Percentiles rank a stretch among this genome's conserved stretches.
These are phyloP conservation scores for Gastrophysa polygoni DNA, from an alignment of 2,888 invertebrate species.

Conservation along the genomic window DNA sequence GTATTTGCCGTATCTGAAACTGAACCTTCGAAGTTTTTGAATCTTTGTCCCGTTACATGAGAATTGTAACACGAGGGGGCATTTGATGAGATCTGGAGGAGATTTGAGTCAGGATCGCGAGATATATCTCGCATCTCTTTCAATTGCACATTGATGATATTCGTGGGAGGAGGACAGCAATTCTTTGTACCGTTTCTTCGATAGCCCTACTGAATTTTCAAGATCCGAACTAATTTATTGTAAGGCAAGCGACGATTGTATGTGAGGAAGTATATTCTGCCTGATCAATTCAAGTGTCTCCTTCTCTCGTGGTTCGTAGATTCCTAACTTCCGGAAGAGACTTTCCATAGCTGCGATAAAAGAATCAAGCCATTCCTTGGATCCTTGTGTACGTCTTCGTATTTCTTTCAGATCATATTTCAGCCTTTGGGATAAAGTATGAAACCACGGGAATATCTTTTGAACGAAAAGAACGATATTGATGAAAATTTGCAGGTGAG, in stretches of 20 bases:
- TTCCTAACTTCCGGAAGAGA: constrained; percentile 8
- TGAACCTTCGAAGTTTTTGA: not conserved
- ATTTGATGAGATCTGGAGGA: no score
- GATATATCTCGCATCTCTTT: not conserved
- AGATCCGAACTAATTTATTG: not conserved
- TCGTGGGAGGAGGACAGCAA: constrained; percentile 12
- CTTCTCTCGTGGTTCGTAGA: not conserved
- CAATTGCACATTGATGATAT: not conserved
- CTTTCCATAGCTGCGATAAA: constrained; percentile 21
- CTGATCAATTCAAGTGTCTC: constrained; percentile 11
- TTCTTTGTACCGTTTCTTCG: constrained; percentile 15
- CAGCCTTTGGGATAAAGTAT: no score
- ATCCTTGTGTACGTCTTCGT: constrained; percentile 12
- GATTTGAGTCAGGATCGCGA: not conserved
- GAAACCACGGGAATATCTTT: no score
- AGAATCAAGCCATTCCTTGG: not conserved
- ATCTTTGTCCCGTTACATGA: not conserved
- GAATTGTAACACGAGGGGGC: constrained; percentile 2
- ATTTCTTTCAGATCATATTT: no score
- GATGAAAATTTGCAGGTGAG: no score
- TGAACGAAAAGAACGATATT: no score
- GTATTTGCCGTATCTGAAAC: not conserved
- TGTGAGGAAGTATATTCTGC: constrained; percentile 16
- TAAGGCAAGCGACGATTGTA: not conserved
- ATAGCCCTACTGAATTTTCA: not conserved